A percentile compares a stretch with the other conserved stretches of the same genome.
Evolutionary conservation across 2,797 vertebrate species (phyloP).

Genomic region (Euphonia xanthogaster): DNA sequence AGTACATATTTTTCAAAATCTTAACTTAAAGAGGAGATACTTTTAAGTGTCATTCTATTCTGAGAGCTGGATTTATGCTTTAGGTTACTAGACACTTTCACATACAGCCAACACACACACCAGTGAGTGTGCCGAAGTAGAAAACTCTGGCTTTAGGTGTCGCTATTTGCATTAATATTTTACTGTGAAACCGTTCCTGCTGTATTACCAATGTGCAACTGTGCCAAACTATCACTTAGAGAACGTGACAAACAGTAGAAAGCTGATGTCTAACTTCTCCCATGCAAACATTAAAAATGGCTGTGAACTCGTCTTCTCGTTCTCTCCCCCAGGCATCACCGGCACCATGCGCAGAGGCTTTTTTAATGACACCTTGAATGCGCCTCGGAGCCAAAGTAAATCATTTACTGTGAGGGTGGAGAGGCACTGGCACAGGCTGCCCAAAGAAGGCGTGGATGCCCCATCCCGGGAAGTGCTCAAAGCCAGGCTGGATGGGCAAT

Average conservation of each 20-base stretch:
- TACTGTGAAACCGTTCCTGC: background rate
- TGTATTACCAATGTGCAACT: background rate
- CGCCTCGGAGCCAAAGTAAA: background rate
- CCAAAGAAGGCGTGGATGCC: background rate
- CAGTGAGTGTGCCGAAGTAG: rapidly evolving
- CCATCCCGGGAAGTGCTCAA: background rate
- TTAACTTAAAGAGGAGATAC: background rate
- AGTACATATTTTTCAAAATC: background rate
- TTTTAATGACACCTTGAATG: background rate
- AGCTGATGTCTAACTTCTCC: background rate
- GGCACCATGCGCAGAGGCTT: rapidly evolving
- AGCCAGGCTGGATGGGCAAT: too few relatives aligned
- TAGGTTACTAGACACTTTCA: background rate
- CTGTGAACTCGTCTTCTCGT: background rate
- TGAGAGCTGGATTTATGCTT: background rate
- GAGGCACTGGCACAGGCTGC: background rate
- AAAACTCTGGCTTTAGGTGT: background rate
- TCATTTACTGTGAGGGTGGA: background rate
- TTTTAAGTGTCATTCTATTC: background rate
- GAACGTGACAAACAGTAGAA: background rate
- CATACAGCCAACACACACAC: rapidly evolving
- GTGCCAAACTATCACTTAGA: background rate
- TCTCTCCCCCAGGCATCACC: background rate
- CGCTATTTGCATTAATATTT: background rate
- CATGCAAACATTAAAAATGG: background rate